phyloP scores from a whole-genome alignment of 2,797 vertebrate genomes.

The Erithacus rubecula region DNA sequence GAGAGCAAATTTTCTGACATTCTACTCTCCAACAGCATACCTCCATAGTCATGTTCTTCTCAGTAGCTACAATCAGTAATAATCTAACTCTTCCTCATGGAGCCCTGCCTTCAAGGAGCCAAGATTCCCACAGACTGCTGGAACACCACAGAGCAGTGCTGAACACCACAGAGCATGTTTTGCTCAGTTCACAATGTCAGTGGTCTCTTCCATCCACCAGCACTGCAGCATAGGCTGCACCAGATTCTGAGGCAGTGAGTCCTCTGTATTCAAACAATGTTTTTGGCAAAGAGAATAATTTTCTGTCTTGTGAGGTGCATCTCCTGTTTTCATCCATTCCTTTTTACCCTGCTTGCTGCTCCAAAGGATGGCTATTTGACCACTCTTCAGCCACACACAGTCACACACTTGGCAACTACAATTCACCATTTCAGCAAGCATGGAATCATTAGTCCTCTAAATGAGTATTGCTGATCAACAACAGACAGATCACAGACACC shows the following conservation, averaged over 20 bases:
- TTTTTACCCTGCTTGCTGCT: not conserved
- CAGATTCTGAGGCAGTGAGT: not conserved
- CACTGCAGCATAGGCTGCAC: not conserved
- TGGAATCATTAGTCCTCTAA: not conserved
- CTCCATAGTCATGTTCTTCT: not conserved
- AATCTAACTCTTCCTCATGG: not conserved
- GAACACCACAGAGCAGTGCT: not conserved
- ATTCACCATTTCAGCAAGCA: not conserved
- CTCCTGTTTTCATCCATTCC: not conserved
- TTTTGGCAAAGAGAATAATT: not conserved
- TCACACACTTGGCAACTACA: not conserved
- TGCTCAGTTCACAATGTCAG: not conserved
- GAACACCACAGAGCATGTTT: not conserved
- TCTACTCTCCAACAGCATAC: rapidly evolving
- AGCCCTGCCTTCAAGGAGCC: not conserved
- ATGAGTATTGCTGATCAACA: not conserved
- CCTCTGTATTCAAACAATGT: not conserved
- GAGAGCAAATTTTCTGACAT: not conserved
- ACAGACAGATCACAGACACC: not conserved
- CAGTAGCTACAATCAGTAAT: not conserved
- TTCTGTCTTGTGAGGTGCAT: not conserved
- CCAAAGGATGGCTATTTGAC: not conserved
- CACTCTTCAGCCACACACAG: not conserved
- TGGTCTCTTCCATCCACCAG: not conserved
- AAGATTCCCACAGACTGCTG: not conserved